phyloP scores from a whole-genome alignment of 92 coral and sea anemone species.

The Micromussa lordhowensis region DNA sequence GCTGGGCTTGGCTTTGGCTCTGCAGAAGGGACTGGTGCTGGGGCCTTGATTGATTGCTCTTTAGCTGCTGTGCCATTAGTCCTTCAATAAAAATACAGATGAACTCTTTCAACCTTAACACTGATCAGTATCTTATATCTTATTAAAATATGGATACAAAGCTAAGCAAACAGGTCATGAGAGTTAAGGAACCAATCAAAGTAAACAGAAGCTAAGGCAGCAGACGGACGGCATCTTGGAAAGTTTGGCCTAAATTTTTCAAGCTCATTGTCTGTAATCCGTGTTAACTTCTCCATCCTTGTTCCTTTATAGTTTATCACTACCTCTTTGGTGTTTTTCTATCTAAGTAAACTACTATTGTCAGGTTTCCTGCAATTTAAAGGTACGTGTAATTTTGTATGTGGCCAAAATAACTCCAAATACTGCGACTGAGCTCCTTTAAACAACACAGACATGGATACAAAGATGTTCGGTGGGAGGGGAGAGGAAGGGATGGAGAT shows the following conservation, averaged over 20 bases:
- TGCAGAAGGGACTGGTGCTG: conserved; percentile 6
- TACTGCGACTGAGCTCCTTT: no score
- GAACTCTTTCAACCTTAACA: background rate
- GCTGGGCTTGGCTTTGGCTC: conserved; percentile 35
- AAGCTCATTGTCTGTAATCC: no score
- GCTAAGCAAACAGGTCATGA: background rate
- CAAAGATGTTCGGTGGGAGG: background rate
- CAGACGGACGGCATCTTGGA: no score
- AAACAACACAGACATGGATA: background rate
- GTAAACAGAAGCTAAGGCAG: background rate
- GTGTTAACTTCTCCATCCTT: no score
- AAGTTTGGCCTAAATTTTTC: no score
- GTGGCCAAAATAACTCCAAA: no score
- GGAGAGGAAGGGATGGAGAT: background rate
- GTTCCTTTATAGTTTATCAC: no score
- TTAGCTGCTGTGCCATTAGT: conserved; percentile 9
- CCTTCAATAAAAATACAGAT: background rate
- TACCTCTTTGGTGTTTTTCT: no score
- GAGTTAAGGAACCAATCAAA: background rate
- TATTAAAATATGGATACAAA: background rate
- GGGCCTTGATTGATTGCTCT: background rate
- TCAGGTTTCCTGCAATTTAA: no score
- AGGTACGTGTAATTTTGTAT: no score
- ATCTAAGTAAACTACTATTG: background rate
- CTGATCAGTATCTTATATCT: background rate